Evolutionary conservation across 2,797 vertebrate species (phyloP), one percentile per base, ranked within the genome.

Genomic region (Anabas testudineus): DNA sequence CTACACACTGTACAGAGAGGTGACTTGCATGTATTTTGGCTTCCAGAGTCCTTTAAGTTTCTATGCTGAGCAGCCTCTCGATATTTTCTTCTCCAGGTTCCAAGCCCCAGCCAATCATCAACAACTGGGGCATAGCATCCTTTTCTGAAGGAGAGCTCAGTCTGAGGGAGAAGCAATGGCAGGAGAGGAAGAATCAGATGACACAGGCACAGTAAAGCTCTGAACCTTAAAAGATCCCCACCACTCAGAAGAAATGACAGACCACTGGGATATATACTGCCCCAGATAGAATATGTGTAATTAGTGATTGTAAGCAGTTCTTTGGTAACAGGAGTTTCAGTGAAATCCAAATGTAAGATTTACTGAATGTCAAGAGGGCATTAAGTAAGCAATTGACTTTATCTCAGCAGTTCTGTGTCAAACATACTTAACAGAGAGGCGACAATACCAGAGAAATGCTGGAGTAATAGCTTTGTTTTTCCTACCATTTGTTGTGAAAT

Each of bases 81-180:
- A 88, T 2, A 49, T 80, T 83, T 26, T 14, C 32, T 32, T 36
- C 30, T 54, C 6, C 85, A 99, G 98, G 97, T 53, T 93, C 95
- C 14, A 98, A 96, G 87, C 95, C 93, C 19, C 94, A 93, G 51
- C 93, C 93, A 71, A 83, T 94, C 46, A 96, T 98, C 89, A 98
- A 97, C 41, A 96, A 99, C 90, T 99, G 98, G 98, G 98, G 98
- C 10, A 95, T 96, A 0, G 95, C 97, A 0, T 95, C 97, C 0
- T 98, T 99, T 81, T 97, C 97, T 34, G 93, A 96, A 10, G 91
- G 91, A 2, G 98, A 99, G 78, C 94, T 99, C 2, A 94, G 88
- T 66, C 91, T 96, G 78, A 94, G 97, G 80, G 83, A 97, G 83
- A 97, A 95, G 89, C 93, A 86, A 72, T 99, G 98, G 98, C 96